Evolutionary conservation across 2,888 invertebrate species (phyloP).

Genomic region (Frankliniella intonsa): DNA sequence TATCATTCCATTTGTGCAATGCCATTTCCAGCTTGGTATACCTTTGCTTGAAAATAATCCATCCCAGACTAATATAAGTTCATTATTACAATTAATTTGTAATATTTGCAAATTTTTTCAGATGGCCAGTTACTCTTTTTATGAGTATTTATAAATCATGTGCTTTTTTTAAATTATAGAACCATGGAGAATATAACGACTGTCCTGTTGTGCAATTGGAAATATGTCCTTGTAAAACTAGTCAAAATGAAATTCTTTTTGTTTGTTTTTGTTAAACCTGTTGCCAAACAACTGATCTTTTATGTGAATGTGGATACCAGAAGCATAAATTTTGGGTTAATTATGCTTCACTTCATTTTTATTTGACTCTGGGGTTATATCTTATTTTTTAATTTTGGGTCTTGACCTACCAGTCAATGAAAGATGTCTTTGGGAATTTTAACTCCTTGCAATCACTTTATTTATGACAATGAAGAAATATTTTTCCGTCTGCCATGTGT

Average conservation of each 20-base stretch:
- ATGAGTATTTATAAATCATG: neutral
- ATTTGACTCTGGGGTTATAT: neutral
- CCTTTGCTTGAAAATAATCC: neutral
- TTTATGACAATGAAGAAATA: neutral
- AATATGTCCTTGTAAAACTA: neutral
- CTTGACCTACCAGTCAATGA: too few relatives aligned
- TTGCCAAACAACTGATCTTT: neutral
- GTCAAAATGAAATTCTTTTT: slow-evolving; percentile 13
- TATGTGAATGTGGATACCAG: neutral
- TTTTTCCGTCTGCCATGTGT: slow-evolving; percentile 1
- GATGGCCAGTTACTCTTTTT: neutral
- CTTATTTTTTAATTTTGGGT: neutral
- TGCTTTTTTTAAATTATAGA: neutral
- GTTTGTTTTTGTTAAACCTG: slow-evolving; percentile 16
- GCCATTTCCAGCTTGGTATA: neutral
- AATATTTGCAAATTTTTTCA: neutral
- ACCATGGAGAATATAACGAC: neutral
- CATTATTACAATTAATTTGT: neutral
- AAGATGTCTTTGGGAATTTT: too few relatives aligned
- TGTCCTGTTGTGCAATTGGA: neutral
- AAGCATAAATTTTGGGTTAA: too few relatives aligned
- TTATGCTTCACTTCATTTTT: neutral
- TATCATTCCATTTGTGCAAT: slow-evolving; percentile 10
- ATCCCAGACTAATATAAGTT: slow-evolving; percentile 13
- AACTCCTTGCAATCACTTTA: neutral